A percentile compares a stretch with the other conserved stretches of the same genome.
phyloP scores from a whole-genome alignment of 2,113 vertebrate genomes.

The Catagonus wagneri region DNA sequence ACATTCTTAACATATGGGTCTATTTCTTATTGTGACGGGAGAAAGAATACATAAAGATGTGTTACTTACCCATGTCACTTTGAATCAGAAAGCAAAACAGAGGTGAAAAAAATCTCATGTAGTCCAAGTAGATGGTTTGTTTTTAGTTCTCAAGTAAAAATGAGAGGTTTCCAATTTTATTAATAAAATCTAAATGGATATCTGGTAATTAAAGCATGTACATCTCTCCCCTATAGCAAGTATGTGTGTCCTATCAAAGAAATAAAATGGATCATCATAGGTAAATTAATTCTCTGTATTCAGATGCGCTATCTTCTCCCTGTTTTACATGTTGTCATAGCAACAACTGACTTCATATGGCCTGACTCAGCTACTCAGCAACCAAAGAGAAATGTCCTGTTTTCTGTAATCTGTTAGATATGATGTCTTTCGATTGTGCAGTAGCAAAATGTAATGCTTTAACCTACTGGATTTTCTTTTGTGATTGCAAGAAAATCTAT shows the following conservation, averaged over 20 bases:
- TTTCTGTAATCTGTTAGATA: constrained; percentile 74
- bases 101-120: not conserved
- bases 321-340: constrained; percentile 80
- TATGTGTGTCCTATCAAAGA: constrained; percentile 59
- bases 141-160: constrained; percentile 64
- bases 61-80: constrained; percentile 60
- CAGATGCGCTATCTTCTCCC: constrained; percentile 77
- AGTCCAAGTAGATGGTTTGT: constrained; percentile 45
- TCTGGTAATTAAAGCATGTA: constrained; percentile 74
- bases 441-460: constrained; percentile 52
- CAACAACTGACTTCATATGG: constrained; percentile 82
- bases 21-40: constrained; percentile 68
- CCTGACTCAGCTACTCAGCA: constrained; percentile 82
- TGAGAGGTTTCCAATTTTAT: not conserved
- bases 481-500: constrained; percentile 7
- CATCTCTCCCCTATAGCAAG: constrained; percentile 47
- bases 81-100: constrained; percentile 72
- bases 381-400: constrained; percentile 67
- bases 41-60: constrained; percentile 60
- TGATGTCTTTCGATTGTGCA: constrained; percentile 19
- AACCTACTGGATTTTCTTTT: constrained; percentile 47
- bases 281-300: constrained; percentile 80
- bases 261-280: constrained; percentile 70
- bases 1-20: constrained; percentile 69
- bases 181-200: constrained; percentile 48